These are phyloP conservation scores for Ceratosolen solmsi DNA, from an alignment of 1,140 invertebrate species.

Conservation along the genomic window DNA sequence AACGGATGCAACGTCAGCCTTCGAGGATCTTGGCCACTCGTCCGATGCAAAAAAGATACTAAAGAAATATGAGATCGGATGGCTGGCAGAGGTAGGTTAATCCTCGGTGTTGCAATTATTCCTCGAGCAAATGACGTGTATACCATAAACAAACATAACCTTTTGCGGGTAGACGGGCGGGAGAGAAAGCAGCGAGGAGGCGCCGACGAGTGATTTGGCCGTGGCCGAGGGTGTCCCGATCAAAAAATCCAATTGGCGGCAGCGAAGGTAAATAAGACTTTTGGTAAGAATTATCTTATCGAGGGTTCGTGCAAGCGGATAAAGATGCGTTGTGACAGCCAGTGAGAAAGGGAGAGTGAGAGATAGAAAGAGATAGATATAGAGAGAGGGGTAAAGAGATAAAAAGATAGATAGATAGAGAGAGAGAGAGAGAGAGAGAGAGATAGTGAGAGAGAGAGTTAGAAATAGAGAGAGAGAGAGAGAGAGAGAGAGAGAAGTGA, in stretches of 20 bases:
- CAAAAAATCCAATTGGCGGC: background rate
- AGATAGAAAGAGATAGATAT: too few species aligned
- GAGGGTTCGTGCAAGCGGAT: background rate
- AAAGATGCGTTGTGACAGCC: too few species aligned
- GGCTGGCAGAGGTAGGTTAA: conserved; percentile 72
- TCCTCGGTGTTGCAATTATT: background rate
- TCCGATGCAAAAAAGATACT: conserved; percentile 76
- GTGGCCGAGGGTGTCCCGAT: background rate
- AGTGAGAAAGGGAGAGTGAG: too few species aligned
- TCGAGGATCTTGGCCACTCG: conserved; percentile 79
- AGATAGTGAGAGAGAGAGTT: background rate
- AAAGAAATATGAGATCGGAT: conserved; percentile 79
- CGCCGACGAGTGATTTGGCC: background rate
- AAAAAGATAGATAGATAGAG: too few species aligned
- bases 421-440: background rate
- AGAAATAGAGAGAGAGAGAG: background rate
- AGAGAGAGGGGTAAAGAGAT: background rate
- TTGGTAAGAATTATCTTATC: too few species aligned
- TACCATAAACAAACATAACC: background rate
- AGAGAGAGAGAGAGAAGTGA: background rate
- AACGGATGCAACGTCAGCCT: conserved; percentile 77
- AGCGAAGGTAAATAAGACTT: conserved; percentile 22
- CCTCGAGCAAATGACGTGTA: background rate
- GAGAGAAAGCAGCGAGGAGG: too few species aligned
- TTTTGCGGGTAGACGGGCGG: background rate